Base-by-base conservation (phyloP, 2,113 vertebrate species). In the Myanophis thanlyinensis region DNA sequence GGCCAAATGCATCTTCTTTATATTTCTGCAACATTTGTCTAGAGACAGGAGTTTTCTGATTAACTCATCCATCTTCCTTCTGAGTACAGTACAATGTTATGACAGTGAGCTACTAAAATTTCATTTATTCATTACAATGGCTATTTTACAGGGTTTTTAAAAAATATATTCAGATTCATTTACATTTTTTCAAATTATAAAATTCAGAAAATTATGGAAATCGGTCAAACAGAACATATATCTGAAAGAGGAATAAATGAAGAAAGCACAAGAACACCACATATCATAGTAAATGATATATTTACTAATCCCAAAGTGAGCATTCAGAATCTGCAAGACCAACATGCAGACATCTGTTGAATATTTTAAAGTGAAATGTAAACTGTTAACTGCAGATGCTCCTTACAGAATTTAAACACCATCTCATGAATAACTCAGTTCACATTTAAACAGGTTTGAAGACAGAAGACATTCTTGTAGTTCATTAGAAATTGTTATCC, bases 1-100 rank as follows among this genome's bases (percentile, higher is more conserved):
- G 84, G 87, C 22, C 23, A 95, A 94, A 96, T 48, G 91, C 87
- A 93, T 92, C 89, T 95, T 92, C 13, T 40, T 90, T 27, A 25
- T 88, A 89, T 44, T 87, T 95, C 93, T 89, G 47, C 27, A n/a
- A 18, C 46, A 91, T 89, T 4, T 15, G 54, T 85, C 48, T 93
- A 85, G 35, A 94, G 91, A 46, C 44, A 4, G 48, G 89, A 95
- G 95, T 84, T 1, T 89, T 11, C 49, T 93, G 35, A 89, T 91
- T 49, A 25, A 87, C 59, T 48, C 53, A 6, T 90, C 91, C 85
- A 56, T 89, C 30, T 93, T 89, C 84, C 2, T 46, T 85, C 90
- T 93, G 35, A 27, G 20, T 13, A 92, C 85, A 22, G 89, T 48
- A 3, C 18, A 25, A 91, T 88, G 93, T 35, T 23, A 91, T 88